Percentiles rank a stretch among this genome's conserved stretches.
Conservation (phyloP, 2,113 vertebrate genomes). For the Acanthochromis polyacanthus region DNA sequence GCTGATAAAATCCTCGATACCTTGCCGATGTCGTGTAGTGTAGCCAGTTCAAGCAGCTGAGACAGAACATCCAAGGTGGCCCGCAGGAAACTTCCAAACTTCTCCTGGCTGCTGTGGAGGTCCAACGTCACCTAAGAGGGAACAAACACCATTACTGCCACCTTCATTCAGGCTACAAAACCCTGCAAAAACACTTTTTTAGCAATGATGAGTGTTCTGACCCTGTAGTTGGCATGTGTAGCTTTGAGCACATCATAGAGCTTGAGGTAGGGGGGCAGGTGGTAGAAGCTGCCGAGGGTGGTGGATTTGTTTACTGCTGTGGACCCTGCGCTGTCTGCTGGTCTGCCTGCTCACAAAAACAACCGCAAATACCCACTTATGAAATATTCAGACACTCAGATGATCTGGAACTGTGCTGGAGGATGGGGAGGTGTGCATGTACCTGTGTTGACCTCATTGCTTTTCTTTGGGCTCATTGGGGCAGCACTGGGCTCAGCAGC, state of each 20-base stretch:
- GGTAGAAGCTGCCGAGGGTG: conserved; percentile 94
- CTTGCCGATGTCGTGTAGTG: conserved; percentile 96
- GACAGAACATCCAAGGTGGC: conserved; percentile 93
- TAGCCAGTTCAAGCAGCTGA: conserved; percentile 95
- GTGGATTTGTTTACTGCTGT: conserved; percentile 90
- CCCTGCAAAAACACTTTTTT: background rate
- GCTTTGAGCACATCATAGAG: conserved; percentile 97
- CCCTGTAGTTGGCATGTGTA: conserved; percentile 97
- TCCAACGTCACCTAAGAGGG: conserved; percentile 92
- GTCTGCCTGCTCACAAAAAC: conserved; percentile 85
- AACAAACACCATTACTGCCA: background rate
- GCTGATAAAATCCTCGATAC: conserved; percentile 67
- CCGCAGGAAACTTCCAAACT: conserved; percentile 95
- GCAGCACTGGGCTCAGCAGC: conserved; percentile 83
- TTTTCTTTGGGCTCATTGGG: conserved; percentile 95
- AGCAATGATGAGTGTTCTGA: conserved; percentile 50
- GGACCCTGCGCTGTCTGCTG: conserved; percentile 87
- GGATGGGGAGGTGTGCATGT: background rate
- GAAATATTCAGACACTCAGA: conserved; percentile 9
- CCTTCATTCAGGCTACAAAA: background rate
- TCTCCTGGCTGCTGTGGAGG: conserved; percentile 94
- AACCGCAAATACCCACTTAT: background rate
- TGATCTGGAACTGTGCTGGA: background rate
- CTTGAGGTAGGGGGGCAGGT: conserved; percentile 96
- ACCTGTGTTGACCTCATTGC: conserved; percentile 90